Percentiles rank a stretch among this genome's conserved stretches.
Conservation (phyloP, 2,888 invertebrate species). For the Agrochola macilenta region DNA sequence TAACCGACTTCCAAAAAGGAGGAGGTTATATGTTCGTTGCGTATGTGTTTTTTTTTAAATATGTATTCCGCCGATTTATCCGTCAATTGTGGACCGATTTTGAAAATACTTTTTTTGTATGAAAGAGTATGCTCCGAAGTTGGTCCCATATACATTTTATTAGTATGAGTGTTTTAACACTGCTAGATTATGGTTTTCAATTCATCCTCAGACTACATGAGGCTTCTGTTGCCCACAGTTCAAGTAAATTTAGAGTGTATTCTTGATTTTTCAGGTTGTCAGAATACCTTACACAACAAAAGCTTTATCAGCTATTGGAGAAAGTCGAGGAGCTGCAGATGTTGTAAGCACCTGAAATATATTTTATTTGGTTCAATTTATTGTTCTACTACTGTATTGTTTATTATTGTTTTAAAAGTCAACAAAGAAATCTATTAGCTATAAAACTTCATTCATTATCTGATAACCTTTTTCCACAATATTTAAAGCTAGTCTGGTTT, state of each 20-base stretch:
- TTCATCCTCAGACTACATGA: background rate
- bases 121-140: too few species aligned
- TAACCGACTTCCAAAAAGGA: too few species aligned
- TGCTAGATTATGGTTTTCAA: background rate
- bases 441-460: background rate
- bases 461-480: background rate
- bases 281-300: conserved; percentile 94
- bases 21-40: too few species aligned
- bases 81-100: too few species aligned
- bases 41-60: too few species aligned
- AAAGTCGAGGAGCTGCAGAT: conserved; percentile 93
- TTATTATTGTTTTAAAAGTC: background rate
- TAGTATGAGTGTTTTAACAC: too few species aligned
- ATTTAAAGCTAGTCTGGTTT: background rate
- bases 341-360: conserved; percentile 89
- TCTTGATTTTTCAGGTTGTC: conserved; percentile 91
- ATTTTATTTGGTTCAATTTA: background rate
- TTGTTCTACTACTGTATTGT: background rate
- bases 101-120: too few species aligned
- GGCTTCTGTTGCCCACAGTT: too few species aligned
- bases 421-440: background rate
- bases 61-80: too few species aligned
- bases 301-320: conserved; percentile 93
- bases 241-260: background rate
- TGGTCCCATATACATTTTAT: too few species aligned